phyloP scores from a whole-genome alignment of 2,888 invertebrate species.

The Trissoscelio sp. region DNA sequence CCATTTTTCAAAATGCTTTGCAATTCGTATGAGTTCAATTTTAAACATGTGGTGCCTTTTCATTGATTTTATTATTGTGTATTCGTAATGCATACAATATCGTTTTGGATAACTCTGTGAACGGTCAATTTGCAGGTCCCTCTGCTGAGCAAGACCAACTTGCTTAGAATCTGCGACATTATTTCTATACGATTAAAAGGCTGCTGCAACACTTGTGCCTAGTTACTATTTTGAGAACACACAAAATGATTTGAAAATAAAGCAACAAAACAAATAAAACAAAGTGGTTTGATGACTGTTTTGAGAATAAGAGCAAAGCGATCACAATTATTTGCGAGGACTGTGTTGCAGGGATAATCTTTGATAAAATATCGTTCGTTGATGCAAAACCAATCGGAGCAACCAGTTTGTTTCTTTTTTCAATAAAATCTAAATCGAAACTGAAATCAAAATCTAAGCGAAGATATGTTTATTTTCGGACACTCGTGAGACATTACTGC shows the following conservation, averaged over 20 bases:
- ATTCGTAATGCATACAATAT: slow-evolving; percentile 63
- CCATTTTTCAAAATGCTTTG: slow-evolving; percentile 60
- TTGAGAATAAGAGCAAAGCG: slow-evolving; percentile 4
- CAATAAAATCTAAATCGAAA: slow-evolving; percentile 34
- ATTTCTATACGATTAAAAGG: slow-evolving; percentile 58
- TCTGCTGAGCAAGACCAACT: slow-evolving; percentile 48
- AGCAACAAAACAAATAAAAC: slow-evolving; percentile 40
- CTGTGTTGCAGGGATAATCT: slow-evolving; percentile 61
- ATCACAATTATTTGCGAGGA: slow-evolving; percentile 8
- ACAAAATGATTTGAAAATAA: slow-evolving; percentile 52
- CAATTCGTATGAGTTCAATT: slow-evolving; percentile 57
- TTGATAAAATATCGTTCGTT: slow-evolving; percentile 7
- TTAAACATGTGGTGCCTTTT: slow-evolving; percentile 70
- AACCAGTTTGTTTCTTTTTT: slow-evolving; percentile 4
- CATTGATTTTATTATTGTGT: slow-evolving; percentile 63
- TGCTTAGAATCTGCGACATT: slow-evolving; percentile 45
- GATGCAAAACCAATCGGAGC: slow-evolving; percentile 18
- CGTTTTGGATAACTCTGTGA: slow-evolving; percentile 53
- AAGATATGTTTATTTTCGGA: slow-evolving; percentile 21
- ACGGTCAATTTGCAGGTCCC: slow-evolving; percentile 64
- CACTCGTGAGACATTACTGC: slow-evolving; percentile 8
- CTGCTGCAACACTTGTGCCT: slow-evolving; percentile 69
- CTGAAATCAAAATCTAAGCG: slow-evolving; percentile 36
- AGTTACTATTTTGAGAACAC: slow-evolving; percentile 53
- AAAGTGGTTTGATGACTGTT: slow-evolving; percentile 32